Conservation (phyloP, 1,140 invertebrate species). For the Drosophila mayri region DNA sequence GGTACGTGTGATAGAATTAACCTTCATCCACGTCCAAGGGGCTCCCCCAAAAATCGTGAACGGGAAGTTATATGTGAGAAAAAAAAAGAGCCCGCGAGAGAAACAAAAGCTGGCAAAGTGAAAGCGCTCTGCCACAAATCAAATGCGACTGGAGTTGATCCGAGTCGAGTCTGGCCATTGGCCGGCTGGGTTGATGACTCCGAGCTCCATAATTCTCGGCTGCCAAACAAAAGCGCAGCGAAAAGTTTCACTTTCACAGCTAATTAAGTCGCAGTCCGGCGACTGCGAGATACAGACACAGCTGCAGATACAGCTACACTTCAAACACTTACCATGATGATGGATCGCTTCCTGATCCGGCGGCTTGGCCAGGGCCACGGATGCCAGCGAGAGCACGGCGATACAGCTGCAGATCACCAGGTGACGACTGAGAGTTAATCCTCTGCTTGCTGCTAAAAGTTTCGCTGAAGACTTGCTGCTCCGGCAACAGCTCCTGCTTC, state of each 20-base stretch:
- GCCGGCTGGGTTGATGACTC: constrained; percentile 42
- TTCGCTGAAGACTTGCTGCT: constrained; percentile 9
- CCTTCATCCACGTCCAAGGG: constrained; percentile 2
- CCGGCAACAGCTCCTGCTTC: constrained; percentile 15
- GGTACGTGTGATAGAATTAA: constrained; percentile 32
- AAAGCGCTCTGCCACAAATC: constrained; percentile 74
- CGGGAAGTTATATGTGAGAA: background rate
- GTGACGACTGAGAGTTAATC: constrained; percentile 23
- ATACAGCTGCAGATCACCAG: constrained; percentile 24
- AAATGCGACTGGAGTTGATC: constrained; percentile 40
- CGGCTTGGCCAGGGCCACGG: constrained; percentile 53
- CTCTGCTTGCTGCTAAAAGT: constrained; percentile 4
- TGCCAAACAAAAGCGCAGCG: constrained; percentile 29
- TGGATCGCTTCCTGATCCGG: constrained; percentile 58
- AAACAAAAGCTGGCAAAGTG: constrained; percentile 55
- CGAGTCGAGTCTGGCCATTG: constrained; percentile 22
- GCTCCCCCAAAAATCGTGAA: background rate
- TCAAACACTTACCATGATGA: constrained; percentile 59
- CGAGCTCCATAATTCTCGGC: constrained; percentile 49
- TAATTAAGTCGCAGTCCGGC: constrained; percentile 46
- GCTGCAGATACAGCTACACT: background rate
- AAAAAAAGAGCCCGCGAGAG: background rate
- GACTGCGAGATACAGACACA: constrained; percentile 8
- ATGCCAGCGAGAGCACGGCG: constrained; percentile 20
- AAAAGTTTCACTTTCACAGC: constrained; percentile 68